Evolutionary conservation across 2,888 invertebrate genomes (phyloP).

Genomic region (Hyppa rectilinea): DNA sequence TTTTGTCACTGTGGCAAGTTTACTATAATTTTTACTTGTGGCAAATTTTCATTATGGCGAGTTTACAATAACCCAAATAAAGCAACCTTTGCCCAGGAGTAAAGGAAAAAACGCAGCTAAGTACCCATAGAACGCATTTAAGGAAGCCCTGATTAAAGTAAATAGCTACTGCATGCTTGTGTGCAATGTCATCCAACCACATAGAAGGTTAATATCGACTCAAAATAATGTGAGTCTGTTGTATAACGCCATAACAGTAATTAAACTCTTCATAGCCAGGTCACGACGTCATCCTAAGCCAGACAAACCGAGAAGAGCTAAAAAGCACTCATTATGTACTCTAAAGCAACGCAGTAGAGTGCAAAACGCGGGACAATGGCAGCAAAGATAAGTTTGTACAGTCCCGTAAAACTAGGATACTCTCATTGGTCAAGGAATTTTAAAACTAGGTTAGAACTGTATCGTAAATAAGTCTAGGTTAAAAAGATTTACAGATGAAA

Average conservation of each 20-base stretch:
- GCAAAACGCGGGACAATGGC: slow-evolving; percentile 14
- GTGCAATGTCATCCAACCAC: neutral
- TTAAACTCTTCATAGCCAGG: slow-evolving; percentile 43
- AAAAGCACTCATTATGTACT: slow-evolving; percentile 1
- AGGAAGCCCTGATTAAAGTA: neutral
- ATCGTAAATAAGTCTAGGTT: slow-evolving; percentile 26
- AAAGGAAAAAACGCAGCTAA: neutral
- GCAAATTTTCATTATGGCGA: too few species aligned
- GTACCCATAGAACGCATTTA: neutral
- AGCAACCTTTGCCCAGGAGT: neutral
- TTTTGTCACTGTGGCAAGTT: too few species aligned
- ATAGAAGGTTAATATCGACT: slow-evolving; percentile 31
- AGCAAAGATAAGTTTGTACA: slow-evolving; percentile 5
- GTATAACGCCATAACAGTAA: slow-evolving; percentile 52
- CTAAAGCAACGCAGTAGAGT: slow-evolving; percentile 30
- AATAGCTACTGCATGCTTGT: neutral
- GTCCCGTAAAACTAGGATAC: slow-evolving; percentile 18
- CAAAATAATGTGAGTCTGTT: slow-evolving; percentile 20
- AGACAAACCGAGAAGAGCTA: slow-evolving; percentile 2
- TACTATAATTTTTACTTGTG: too few species aligned
- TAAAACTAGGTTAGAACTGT: slow-evolving; percentile 43
- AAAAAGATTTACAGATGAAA: slow-evolving; percentile 21
- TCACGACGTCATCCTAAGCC: slow-evolving; percentile 42
- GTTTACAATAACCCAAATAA: too few species aligned
- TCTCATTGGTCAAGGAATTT: slow-evolving; percentile 53